Conservation (phyloP, 2,888 invertebrate genomes). For the Argyresthia goedartella region DNA sequence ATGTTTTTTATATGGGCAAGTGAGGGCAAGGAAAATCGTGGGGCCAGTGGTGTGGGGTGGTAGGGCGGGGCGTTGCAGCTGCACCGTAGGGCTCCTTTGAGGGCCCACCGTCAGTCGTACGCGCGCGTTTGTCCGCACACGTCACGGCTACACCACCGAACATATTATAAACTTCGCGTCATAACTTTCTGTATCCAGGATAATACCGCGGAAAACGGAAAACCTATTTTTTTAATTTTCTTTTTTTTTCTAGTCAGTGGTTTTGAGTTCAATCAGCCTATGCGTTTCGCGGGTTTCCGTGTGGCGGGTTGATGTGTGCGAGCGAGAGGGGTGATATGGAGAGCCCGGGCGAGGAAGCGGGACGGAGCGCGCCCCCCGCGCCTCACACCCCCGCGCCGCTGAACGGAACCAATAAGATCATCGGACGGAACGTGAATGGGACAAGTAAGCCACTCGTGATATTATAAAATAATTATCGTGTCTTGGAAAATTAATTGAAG, state of each 20-base stretch:
- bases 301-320: constrained; percentile 58
- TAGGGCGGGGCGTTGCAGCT: constrained; percentile 51
- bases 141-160: constrained; percentile 34
- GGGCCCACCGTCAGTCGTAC: constrained; percentile 44
- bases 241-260: constrained; percentile 1
- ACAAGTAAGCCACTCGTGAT: constrained; percentile 66
- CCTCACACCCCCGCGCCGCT: constrained; percentile 58
- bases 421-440: constrained; percentile 75
- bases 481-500: too few relatives aligned
- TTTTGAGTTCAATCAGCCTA: constrained; percentile 9
- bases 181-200: constrained; percentile 15
- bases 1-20: constrained; percentile 45
- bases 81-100: constrained; percentile 46
- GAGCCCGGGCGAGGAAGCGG: constrained; percentile 62
- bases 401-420: constrained; percentile 72
- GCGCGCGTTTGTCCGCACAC: constrained; percentile 43
- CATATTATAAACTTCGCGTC: constrained; percentile 16
- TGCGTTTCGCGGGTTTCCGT: constrained; percentile 29
- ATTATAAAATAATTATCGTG: background rate
- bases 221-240: background rate
- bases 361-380: constrained; percentile 49
- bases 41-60: constrained; percentile 52
- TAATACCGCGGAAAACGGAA: constrained; percentile 5
- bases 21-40: constrained; percentile 50
- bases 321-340: constrained; percentile 61